Evolutionary conservation across 2,113 vertebrate genomes (phyloP), one percentile per base, ranked within the genome.

Genomic region (Mormyrus lacerda): DNA sequence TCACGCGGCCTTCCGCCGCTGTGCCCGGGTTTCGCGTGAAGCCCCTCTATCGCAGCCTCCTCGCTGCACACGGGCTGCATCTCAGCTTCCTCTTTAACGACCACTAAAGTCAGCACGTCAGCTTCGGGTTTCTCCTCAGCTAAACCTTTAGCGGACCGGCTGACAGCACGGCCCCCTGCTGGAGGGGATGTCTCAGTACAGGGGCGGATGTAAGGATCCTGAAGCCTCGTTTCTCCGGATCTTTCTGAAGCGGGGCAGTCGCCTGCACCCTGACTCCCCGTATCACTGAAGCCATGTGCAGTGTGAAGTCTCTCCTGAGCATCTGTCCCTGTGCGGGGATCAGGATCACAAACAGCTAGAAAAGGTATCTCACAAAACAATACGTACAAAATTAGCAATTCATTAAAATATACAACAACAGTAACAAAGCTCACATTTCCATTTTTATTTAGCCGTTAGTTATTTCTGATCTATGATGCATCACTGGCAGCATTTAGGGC

Each of bases 61-160:
- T 47, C 61, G 31, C n/a, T 35, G 42, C 58, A 88, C 24, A 48
- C 39, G 39, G 87, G 11, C 58, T 79, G 44, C n/a, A 76, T 51
- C 69, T 88, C 88, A 9, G 31, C 69, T 65, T 88, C 88, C 47
- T 88, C 65, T 39, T 88, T 88, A 35, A 88, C 65, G 17, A 65
- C 19, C 47, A 73, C 88, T 76, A 79, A 82, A 53, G 24, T 44
- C 48, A 69, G 50, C 50, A 51, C 15, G 21, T 47, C 88, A n/a
- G 47, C 47, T 19, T 79, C 61, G 2, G 27, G 69, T 31, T 88
- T 88, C 88, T 50, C 11, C 35, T 88, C 47, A 0, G 47, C 13
- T 7, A 48, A 24, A 48, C 47, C 65, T 19, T 15, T 50, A 39
- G 27, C 17, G 6, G 45, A 1, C 17, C 8, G 24, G 31, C 65